Conservation (phyloP, 2,888 invertebrate genomes). For the Trissolcus japonicus region DNA sequence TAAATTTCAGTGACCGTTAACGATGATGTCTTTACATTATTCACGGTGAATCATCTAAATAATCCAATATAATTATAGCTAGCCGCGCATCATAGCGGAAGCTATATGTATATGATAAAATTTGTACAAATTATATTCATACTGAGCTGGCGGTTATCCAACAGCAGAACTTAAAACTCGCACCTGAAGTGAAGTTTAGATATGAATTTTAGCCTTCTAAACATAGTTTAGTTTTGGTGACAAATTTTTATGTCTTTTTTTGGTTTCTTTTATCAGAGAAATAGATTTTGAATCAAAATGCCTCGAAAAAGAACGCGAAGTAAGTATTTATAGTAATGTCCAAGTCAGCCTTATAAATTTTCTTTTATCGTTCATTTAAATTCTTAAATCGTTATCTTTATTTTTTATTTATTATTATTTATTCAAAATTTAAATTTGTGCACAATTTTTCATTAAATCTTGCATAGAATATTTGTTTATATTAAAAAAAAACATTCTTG, state of each 20-base stretch:
- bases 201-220: constrained; percentile 68
- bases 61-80: constrained; percentile 67
- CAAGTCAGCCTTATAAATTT: too few species aligned
- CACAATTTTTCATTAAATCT: too few species aligned
- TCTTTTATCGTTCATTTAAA: neutral
- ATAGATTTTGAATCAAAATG: too few species aligned
- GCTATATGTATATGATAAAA: constrained; percentile 62
- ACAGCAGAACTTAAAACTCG: constrained; percentile 61
- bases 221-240: constrained; percentile 65
- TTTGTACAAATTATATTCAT: constrained; percentile 66
- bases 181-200: constrained; percentile 70
- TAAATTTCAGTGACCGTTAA: constrained; percentile 50
- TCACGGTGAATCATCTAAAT: constrained; percentile 53
- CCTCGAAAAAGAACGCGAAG: too few species aligned
- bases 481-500: too few species aligned
- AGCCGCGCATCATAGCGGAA: constrained; percentile 58
- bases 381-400: neutral
- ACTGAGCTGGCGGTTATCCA: constrained; percentile 69
- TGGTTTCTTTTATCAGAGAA: neutral
- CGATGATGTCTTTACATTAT: constrained; percentile 49
- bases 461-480: neutral
- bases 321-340: too few species aligned
- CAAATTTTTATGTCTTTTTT: constrained; percentile 2
- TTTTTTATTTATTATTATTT: too few species aligned
- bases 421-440: too few species aligned